These are phyloP conservation scores for Nezara viridula DNA, from an alignment of 2,888 invertebrate species.

Conservation along the genomic window DNA sequence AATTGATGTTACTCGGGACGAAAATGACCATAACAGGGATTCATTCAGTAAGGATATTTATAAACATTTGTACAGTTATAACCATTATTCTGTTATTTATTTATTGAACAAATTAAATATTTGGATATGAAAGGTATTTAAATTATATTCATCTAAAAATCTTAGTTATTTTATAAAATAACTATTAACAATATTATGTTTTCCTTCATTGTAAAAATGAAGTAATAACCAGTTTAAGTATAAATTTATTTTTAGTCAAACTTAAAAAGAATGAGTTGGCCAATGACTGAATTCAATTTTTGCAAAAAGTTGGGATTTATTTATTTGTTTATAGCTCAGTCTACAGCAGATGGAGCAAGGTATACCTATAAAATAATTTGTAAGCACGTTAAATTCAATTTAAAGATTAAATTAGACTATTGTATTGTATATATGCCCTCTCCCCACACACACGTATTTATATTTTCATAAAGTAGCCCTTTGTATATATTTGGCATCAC, in stretches of 20 bases:
- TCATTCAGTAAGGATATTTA: conserved; percentile 65
- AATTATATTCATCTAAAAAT: no score
- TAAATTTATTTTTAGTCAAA: neutral
- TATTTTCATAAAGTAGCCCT: no score
- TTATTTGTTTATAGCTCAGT: neutral
- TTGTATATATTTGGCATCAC: no score
- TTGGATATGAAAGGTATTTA: no score
- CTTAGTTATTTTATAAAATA: neutral
- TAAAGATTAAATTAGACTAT: neutral
- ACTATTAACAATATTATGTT: no score
- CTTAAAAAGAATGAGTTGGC: neutral
- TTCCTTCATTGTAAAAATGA: neutral
- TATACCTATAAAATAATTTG: neutral
- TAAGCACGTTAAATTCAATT: neutral
- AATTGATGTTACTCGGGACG: conserved; percentile 93
- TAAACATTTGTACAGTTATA: neutral
- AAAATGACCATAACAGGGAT: conserved; percentile 72
- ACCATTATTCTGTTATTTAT: neutral
- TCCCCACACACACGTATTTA: neutral
- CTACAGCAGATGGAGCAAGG: neutral
- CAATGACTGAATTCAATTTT: neutral
- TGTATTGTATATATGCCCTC: neutral
- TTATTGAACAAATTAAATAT: neutral
- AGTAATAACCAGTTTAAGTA: neutral
- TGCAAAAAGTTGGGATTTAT: neutral